Evolutionary conservation across 2,797 vertebrate genomes (phyloP).

Genomic region (Oreortyx pictus): DNA sequence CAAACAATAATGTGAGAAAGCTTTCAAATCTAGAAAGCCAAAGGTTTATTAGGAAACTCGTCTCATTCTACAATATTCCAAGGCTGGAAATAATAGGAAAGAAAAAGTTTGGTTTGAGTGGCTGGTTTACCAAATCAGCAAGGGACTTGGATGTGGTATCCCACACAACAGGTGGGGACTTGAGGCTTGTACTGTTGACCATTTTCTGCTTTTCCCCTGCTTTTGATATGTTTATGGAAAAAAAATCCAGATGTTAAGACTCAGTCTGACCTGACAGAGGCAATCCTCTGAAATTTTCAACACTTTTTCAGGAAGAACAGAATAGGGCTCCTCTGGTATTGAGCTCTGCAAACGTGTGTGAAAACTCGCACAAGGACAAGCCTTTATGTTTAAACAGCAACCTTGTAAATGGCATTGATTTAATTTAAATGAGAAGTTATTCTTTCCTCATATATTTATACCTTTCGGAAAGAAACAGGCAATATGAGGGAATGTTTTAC

Average conservation of each 20-base stretch:
- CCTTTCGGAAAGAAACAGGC: conserved; percentile 15
- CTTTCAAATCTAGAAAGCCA: not conserved
- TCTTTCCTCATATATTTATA: conserved; percentile 19
- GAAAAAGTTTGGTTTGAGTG: not conserved
- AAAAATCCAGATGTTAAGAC: not conserved
- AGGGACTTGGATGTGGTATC: not conserved
- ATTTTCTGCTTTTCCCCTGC: not conserved
- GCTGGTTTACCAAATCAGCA: not conserved
- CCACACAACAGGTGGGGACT: not conserved
- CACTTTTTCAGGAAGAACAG: not conserved
- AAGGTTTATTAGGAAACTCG: not conserved
- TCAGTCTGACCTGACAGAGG: not conserved
- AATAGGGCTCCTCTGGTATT: not conserved
- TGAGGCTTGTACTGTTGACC: not conserved
- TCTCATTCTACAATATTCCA: not conserved
- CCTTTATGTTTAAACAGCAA: not conserved
- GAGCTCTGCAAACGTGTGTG: not conserved
- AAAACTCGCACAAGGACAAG: not conserved
- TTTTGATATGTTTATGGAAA: not conserved
- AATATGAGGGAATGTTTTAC: conserved; percentile 35
- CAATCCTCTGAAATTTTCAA: not conserved
- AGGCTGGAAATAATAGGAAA: not conserved
- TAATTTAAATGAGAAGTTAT: conserved; percentile 30
- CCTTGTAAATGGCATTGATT: conserved; percentile 23
- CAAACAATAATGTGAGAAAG: not conserved